Conservation (phyloP, 2,113 vertebrate genomes). For the Gracilinanus agilis region DNA sequence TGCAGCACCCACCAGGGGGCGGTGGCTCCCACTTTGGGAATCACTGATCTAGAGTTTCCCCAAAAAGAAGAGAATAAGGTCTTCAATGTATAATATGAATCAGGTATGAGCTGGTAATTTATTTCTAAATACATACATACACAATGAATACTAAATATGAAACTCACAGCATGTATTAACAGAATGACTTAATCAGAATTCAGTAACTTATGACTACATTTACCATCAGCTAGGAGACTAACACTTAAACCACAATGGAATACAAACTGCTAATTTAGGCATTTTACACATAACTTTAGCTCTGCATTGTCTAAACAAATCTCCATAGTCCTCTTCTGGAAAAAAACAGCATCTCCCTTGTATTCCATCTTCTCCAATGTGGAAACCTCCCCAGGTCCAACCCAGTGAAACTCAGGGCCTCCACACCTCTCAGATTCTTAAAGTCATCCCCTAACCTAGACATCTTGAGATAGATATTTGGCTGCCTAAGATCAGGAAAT, state of each 20-base stretch:
- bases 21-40: too few relatives aligned
- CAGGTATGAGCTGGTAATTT: background rate
- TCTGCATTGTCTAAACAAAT: background rate
- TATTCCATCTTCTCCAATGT: background rate
- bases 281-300: too few relatives aligned
- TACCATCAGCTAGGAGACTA: background rate
- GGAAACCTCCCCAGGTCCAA: background rate
- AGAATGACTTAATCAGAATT: background rate
- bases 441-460: background rate
- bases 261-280: background rate
- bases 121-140: background rate
- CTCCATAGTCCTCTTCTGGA: background rate
- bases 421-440: background rate
- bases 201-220: background rate
- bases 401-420: background rate
- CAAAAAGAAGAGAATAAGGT: background rate
- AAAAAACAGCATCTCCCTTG: background rate
- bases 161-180: too few relatives aligned
- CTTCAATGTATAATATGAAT: background rate
- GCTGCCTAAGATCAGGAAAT: background rate
- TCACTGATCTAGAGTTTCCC: background rate
- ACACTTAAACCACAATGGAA: background rate
- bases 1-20: too few relatives aligned
- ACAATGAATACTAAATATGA: too few relatives aligned
- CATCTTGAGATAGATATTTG: background rate